These are phyloP conservation scores for Mirza zaza DNA, from an alignment of 2,113 vertebrate species.

Conservation along the genomic window DNA sequence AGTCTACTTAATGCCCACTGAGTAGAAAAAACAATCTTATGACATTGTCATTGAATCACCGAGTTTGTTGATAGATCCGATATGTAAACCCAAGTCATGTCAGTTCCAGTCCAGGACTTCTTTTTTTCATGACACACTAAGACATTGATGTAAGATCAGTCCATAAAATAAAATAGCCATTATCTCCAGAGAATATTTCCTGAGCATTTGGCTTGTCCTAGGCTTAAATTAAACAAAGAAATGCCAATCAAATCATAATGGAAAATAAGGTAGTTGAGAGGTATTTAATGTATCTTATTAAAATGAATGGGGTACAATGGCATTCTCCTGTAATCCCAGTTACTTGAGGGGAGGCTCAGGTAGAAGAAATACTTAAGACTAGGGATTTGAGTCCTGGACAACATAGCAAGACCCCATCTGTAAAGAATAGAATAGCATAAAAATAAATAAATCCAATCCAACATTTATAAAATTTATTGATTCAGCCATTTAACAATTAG, in stretches of 20 bases:
- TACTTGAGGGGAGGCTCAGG: background rate
- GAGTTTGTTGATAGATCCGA: background rate
- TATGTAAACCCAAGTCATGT: background rate
- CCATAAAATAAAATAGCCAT: background rate
- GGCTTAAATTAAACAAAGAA: background rate
- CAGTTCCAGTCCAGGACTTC: background rate
- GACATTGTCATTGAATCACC: background rate
- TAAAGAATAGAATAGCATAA: background rate
- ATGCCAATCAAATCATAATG: background rate
- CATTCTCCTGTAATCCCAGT: background rate
- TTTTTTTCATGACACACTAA: background rate
- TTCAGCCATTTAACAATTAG: background rate
- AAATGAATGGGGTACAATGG: background rate
- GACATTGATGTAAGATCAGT: background rate
- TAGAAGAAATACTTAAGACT: background rate
- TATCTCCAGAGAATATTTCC: background rate
- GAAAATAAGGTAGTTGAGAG: background rate
- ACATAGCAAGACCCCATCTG: background rate
- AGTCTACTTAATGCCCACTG: background rate
- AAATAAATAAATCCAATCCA: background rate
- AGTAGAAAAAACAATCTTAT: background rate
- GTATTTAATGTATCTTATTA: background rate
- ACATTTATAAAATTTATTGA: background rate
- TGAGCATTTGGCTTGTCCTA: background rate
- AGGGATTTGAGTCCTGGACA: background rate